Conservation (phyloP, 2,113 vertebrate species). For the Tor tambroides region DNA sequence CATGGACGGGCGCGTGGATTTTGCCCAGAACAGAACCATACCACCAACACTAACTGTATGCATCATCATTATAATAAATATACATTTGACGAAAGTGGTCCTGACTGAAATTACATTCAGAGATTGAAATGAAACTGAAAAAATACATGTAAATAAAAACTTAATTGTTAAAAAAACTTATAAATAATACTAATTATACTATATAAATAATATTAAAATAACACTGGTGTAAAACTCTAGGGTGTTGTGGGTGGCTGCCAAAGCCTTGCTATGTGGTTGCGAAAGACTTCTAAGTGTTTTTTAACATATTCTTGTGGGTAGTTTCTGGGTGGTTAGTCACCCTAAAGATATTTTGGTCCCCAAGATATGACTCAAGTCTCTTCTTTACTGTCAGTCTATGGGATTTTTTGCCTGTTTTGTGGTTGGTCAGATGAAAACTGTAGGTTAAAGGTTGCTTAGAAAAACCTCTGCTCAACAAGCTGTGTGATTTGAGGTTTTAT, state of each 20-base stretch:
- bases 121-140: too few species aligned
- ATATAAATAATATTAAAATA: not conserved
- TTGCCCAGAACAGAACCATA: too few species aligned
- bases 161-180: too few species aligned
- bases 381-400: not conserved
- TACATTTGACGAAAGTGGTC: too few species aligned
- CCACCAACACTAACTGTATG: too few species aligned
- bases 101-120: too few species aligned
- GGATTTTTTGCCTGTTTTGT: not conserved
- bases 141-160: too few species aligned
- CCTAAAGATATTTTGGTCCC: constrained; percentile 11
- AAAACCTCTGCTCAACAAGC: not conserved
- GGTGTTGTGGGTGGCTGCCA: not conserved
- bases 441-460: not conserved
- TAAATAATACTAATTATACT: too few species aligned
- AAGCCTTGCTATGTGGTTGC: not conserved
- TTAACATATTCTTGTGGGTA: not conserved
- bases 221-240: not conserved
- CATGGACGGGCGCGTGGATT: too few species aligned
- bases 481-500: not conserved
- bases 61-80: too few species aligned
- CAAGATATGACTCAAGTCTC: constrained; percentile 6
- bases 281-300: not conserved
- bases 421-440: not conserved
- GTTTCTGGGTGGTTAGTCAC: not conserved